Conservation (phyloP, 1,140 invertebrate genomes). For the Varroa destructor region DNA sequence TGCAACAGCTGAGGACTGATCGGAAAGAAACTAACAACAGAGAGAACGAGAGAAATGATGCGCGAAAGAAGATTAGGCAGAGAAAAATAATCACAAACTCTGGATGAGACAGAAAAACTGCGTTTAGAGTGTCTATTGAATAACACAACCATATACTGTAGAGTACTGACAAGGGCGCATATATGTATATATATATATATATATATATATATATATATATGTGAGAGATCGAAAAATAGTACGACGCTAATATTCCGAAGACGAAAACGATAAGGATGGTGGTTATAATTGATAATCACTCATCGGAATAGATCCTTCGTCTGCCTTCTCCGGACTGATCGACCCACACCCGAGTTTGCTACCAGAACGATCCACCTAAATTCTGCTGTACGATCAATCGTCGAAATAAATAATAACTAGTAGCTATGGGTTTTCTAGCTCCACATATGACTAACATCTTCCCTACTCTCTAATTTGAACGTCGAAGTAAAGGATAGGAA, state of each 20-base stretch:
- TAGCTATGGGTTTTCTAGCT: too few species aligned
- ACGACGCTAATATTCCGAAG: not conserved
- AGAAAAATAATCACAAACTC: not conserved
- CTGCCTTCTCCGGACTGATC: constrained; percentile 23
- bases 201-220: not conserved
- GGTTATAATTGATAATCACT: too few species aligned
- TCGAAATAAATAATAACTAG: too few species aligned
- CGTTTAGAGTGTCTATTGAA: not conserved
- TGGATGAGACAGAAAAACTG: not conserved
- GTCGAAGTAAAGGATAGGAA: too few species aligned
- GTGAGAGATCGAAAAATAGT: constrained; percentile 2
- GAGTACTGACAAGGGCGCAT: not conserved
- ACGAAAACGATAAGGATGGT: not conserved
- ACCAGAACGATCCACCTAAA: not conserved
- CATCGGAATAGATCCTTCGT: too few species aligned
- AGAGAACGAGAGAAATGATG: too few species aligned
- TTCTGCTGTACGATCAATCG: too few species aligned
- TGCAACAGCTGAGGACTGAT: too few species aligned
- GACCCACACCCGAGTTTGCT: constrained; percentile 27
- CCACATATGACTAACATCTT: too few species aligned
- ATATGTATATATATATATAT: not conserved
- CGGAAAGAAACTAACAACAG: too few species aligned
- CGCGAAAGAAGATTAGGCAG: not conserved
- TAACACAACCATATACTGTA: not conserved
- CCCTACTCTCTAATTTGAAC: too few species aligned